Percentiles rank a stretch among this genome's conserved stretches.
Evolutionary conservation across 2,888 invertebrate species (phyloP).

Genomic region (Idaea dimidiata): DNA sequence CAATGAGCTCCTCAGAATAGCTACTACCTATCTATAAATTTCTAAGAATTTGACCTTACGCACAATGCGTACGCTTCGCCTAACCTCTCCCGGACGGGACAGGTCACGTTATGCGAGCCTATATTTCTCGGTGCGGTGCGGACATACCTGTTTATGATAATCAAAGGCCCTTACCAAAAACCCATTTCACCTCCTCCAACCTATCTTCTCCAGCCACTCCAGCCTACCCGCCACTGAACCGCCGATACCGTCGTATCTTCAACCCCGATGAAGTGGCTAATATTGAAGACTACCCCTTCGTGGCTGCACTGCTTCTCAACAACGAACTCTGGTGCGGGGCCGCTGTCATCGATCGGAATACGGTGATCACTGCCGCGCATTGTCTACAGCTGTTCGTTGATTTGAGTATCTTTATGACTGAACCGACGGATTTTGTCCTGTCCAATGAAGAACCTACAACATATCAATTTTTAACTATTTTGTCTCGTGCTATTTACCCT

Average conservation of each 20-base stretch:
- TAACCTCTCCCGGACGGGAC: too few relatives aligned
- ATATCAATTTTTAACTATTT: too few relatives aligned
- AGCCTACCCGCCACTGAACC: conserved; percentile 43
- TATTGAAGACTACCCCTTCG: conserved; percentile 55
- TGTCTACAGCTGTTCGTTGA: conserved; percentile 65
- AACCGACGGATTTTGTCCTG: not conserved
- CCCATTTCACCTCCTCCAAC: not conserved
- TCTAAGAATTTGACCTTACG: too few relatives aligned
- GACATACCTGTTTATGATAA: too few relatives aligned
- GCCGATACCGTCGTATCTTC: conserved; percentile 63
- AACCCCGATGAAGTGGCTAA: conserved; percentile 61
- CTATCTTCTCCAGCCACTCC: conserved; percentile 13
- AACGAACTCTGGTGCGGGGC: conserved; percentile 68
- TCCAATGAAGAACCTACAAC: too few relatives aligned
- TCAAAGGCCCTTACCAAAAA: too few relatives aligned
- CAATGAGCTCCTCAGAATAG: too few relatives aligned
- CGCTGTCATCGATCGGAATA: conserved; percentile 53
- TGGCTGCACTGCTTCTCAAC: conserved; percentile 67
- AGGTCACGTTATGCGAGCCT: too few relatives aligned
- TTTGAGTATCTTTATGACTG: not conserved
- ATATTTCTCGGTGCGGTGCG: too few relatives aligned
- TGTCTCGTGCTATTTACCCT: too few relatives aligned
- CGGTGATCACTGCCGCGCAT: conserved; percentile 66
- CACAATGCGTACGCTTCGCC: too few relatives aligned
- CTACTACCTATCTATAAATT: too few relatives aligned